Evolutionary conservation across 2,113 vertebrate species (phyloP), one percentile per base, ranked within the genome.

Genomic region (Lepidiolamprologus cunningtoni): DNA sequence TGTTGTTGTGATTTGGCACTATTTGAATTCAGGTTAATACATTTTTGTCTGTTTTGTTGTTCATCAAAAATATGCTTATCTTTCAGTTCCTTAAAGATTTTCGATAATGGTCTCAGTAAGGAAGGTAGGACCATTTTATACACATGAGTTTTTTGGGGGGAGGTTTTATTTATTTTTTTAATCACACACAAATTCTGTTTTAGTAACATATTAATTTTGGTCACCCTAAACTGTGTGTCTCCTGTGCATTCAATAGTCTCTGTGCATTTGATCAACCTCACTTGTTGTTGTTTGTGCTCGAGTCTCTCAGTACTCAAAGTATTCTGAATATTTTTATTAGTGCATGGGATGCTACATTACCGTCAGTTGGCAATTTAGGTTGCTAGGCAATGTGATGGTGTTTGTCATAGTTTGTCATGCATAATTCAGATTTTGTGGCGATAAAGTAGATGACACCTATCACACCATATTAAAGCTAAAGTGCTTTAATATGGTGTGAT

Each of bases 71-170:
- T 26, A 73, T 53, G 45, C 92, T 89, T 93, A 23, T 92, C 80
- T 95, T 94, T 86, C 92, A 96, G 95, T 85, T 95, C 33, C 91
- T 94, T 95, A 95, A 95, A 90, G 94, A 96, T 66, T 83, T 95
- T 83, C 94, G 93, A 83, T 95, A 93, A 84, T 84, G 55, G n/a
- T 79, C 11, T 19, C 61, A 21, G 35, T 19, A 79, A 50, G 7
- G 33, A 68, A 92, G 95, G 95, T 96, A 89, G 89, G 94, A 40
- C 35, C 21, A 4, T 40, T 79, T 82, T 45, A 28, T 50, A 9
- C 68, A 76, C 9, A 26, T 16, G 35, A 6, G 26, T 31, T 47
- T 76, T 78, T 73, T 16, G 13, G 57, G 1, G 21, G 21, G 21
- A 21, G 21, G 21, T 21, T 21, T 21, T 21, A 21, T 21, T 21